Conservation (phyloP, 2,888 invertebrate genomes). For the Ormia ochracea region DNA sequence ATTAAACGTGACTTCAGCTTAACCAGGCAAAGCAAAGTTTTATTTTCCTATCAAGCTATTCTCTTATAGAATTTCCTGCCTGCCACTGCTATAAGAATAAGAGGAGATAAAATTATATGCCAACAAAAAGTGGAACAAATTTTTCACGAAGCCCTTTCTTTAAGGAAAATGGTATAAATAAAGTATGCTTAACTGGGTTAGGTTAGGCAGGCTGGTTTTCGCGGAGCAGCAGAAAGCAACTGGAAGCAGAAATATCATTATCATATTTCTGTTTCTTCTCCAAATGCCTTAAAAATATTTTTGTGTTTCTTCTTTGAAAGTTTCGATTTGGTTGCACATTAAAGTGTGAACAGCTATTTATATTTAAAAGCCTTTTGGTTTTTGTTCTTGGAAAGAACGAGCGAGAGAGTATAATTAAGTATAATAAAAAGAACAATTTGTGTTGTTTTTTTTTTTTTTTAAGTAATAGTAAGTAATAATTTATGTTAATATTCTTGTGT, state of each 20-base stretch:
- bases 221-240: neutral
- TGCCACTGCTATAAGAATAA: slow-evolving; percentile 2
- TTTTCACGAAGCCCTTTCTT: slow-evolving; percentile 61
- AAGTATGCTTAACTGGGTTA: slow-evolving; percentile 44
- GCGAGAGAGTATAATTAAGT: slow-evolving; percentile 46
- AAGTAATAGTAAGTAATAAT: slow-evolving; percentile 12
- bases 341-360: slow-evolving; percentile 42
- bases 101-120: neutral
- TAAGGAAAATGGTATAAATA: slow-evolving; percentile 13
- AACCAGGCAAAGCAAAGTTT: neutral
- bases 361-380: neutral
- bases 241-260: slow-evolving; percentile 19
- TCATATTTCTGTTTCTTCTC: slow-evolving; percentile 15
- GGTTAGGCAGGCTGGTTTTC: slow-evolving; percentile 22
- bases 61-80: neutral
- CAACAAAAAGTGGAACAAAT: slow-evolving; percentile 56
- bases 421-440: slow-evolving; percentile 34
- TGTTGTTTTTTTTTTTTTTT: neutral
- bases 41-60: slow-evolving; percentile 7
- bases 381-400: neutral
- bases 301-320: neutral
- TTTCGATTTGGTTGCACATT: slow-evolving; percentile 12
- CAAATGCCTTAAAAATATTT: neutral
- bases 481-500: slow-evolving; percentile 15
- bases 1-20: slow-evolving; percentile 56